A percentile compares a stretch with the other conserved stretches of the same genome.
These are phyloP conservation scores for Taxidea taxus DNA, from an alignment of 2,113 vertebrate species.

Conservation along the genomic window DNA sequence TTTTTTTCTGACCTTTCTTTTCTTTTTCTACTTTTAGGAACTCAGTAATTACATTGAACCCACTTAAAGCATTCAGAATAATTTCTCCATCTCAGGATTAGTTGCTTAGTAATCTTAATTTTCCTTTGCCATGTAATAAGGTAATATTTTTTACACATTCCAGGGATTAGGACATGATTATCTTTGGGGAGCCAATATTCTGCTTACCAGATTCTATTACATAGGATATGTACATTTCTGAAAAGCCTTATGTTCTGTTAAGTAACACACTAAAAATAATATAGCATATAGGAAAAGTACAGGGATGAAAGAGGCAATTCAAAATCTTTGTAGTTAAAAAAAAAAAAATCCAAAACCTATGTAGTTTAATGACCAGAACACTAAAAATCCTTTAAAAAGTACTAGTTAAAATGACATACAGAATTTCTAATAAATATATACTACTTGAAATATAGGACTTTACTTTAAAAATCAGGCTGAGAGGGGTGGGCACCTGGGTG, in stretches of 20 bases:
- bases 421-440: not conserved
- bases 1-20: not conserved
- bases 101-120: not conserved
- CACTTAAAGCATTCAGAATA: not conserved
- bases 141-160: not conserved
- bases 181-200: not conserved
- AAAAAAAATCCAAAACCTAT: too few relatives aligned
- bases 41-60: not conserved
- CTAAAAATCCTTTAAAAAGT: not conserved
- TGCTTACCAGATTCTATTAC: not conserved
- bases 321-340: too few relatives aligned
- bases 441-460: not conserved
- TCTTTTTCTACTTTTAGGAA: not conserved
- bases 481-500: too few relatives aligned
- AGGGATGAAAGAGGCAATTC: not conserved
- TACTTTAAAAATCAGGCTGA: not conserved
- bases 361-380: not conserved
- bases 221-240: not conserved
- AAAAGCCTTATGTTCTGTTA: not conserved
- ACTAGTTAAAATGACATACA: not conserved
- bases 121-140: not conserved
- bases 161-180: fast-evolving
- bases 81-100: not conserved
- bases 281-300: not conserved
- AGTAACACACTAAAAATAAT: not conserved